phyloP scores from a whole-genome alignment of 2,113 vertebrate genomes.

The Tor tambroides region DNA sequence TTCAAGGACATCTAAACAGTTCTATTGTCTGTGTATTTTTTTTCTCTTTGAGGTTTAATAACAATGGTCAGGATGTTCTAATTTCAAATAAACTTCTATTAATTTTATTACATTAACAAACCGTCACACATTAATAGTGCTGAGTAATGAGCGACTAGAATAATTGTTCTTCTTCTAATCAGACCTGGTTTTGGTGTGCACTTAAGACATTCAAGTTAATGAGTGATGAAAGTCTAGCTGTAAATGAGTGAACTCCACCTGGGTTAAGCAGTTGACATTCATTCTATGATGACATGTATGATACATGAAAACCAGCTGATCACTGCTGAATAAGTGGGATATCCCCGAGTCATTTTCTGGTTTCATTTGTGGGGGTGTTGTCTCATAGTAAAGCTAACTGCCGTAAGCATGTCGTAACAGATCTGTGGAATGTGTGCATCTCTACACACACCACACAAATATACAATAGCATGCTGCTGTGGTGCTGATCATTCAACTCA shows the following conservation, averaged over 20 bases:
- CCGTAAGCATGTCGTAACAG: not conserved
- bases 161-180: not conserved
- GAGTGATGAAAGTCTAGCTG: not conserved
- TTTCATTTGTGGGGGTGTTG: constrained; percentile 28
- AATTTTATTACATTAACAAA: not conserved
- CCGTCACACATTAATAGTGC: not conserved
- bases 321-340: not conserved
- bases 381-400: not conserved
- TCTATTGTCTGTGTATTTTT: not conserved
- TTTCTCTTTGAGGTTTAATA: not conserved
- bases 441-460: not conserved
- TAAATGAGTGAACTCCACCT: not conserved
- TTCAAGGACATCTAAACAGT: not conserved
- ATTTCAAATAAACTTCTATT: not conserved
- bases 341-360: constrained; percentile 12
- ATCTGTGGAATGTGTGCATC: constrained; percentile 10
- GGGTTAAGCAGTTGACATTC: not conserved
- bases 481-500: not conserved
- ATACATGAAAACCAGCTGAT: too few species aligned
- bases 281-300: not conserved
- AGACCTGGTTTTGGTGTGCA: not conserved
- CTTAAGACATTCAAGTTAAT: not conserved
- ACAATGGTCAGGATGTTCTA: not conserved
- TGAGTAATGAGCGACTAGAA: not conserved
- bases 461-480: not conserved